Percentiles rank a stretch among this genome's conserved stretches.
These are phyloP conservation scores for Frieseomelitta varia DNA, from an alignment of 1,140 invertebrate species.

Conservation along the genomic window DNA sequence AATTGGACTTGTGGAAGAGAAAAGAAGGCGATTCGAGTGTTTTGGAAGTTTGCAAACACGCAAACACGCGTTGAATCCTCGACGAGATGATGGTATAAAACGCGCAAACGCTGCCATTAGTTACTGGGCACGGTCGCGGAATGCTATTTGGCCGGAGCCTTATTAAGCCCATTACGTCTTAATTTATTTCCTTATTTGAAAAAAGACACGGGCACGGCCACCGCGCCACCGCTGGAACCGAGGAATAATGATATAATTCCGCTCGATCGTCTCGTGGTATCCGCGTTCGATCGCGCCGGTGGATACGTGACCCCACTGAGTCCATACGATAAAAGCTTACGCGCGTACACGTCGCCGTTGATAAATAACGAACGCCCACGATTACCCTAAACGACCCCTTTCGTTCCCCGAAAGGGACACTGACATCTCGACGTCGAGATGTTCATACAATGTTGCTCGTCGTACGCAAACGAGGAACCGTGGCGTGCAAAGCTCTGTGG, in stretches of 20 bases:
- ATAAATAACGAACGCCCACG: slow-evolving; percentile 61
- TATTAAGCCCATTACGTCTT: slow-evolving; percentile 68
- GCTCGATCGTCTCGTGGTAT: slow-evolving; percentile 47
- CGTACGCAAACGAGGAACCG: not conserved
- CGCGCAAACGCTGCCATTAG: slow-evolving; percentile 62
- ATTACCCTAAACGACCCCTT: slow-evolving; percentile 31
- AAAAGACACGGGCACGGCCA: slow-evolving; percentile 32
- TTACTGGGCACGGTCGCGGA: slow-evolving; percentile 62
- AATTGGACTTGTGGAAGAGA: not conserved
- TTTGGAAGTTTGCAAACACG: slow-evolving; percentile 42
- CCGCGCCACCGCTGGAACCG: not conserved
- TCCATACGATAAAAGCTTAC: slow-evolving; percentile 37
- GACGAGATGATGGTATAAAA: slow-evolving; percentile 59
- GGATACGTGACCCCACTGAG: slow-evolving; percentile 37
- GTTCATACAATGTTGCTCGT: not conserved
- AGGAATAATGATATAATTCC: slow-evolving; percentile 66
- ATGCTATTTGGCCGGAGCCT: slow-evolving; percentile 63
- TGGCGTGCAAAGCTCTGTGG: slow-evolving; percentile 47
- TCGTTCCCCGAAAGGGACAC: not conserved
- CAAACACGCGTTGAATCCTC: not conserved
- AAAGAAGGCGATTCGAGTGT: not conserved
- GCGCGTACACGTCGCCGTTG: slow-evolving; percentile 16
- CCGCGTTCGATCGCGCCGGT: slow-evolving; percentile 57
- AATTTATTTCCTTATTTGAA: slow-evolving; percentile 67
- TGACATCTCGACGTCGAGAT: not conserved